Conservation (phyloP, 2,113 vertebrate species). For the Haplotaxodon microlepis region DNA sequence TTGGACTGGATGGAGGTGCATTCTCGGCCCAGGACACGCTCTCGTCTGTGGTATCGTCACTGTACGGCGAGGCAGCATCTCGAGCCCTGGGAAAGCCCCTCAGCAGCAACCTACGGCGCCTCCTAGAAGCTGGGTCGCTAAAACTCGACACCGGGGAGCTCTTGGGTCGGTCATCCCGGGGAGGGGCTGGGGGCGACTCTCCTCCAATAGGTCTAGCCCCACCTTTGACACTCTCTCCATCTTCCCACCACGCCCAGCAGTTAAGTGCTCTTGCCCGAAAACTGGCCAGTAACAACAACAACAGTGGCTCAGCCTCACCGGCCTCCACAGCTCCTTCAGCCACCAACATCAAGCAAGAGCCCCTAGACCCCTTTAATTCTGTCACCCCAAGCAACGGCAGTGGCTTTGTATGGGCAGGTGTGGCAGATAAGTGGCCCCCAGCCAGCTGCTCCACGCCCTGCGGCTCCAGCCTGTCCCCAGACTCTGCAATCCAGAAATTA, state of each 20-base stretch:
- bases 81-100: constrained; percentile 85
- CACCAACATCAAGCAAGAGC: constrained; percentile 71
- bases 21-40: constrained; percentile 83
- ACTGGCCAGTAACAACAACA: constrained; percentile 80
- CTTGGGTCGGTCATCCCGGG: constrained; percentile 69
- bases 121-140: constrained; percentile 91
- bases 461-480: constrained; percentile 87
- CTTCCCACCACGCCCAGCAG: constrained; percentile 93
- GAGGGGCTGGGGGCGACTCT: constrained; percentile 76
- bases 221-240: constrained; percentile 82
- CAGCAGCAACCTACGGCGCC: constrained; percentile 91
- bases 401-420: constrained; percentile 87
- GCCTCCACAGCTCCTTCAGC: constrained; percentile 65
- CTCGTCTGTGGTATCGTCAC: constrained; percentile 84
- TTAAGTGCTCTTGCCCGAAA: constrained; percentile 93
- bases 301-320: constrained; percentile 63
- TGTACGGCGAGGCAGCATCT: constrained; percentile 85
- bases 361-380: constrained; percentile 66
- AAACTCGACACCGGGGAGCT: constrained; percentile 79
- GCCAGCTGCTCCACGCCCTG: constrained; percentile 80
- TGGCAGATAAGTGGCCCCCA: constrained; percentile 92
- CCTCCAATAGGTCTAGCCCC: constrained; percentile 76
- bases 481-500: constrained; percentile 96
- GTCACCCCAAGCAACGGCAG: constrained; percentile 79
- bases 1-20: constrained; percentile 78